A percentile compares a stretch with the other conserved stretches of the same genome.
phyloP scores from a whole-genome alignment of 2,888 invertebrate genomes.

The Tholera decimalis region DNA sequence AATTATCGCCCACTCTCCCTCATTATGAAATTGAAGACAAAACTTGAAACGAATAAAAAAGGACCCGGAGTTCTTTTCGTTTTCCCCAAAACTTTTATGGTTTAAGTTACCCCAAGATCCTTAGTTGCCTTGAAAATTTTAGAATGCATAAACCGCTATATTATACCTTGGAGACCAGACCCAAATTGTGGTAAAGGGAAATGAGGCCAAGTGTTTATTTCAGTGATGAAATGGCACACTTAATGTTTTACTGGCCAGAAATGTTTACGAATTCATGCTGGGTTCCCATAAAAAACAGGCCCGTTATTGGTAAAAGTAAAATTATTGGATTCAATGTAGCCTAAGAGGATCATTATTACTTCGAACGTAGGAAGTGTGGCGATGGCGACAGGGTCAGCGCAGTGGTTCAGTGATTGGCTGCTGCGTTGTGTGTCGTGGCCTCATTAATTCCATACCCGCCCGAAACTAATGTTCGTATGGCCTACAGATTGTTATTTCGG shows the following conservation, averaged over 20 bases:
- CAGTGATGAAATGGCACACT: conserved; percentile 42
- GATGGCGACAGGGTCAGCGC: too few species aligned
- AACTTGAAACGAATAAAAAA: conserved; percentile 34
- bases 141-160: conserved; percentile 46
- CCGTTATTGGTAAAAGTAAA: not conserved
- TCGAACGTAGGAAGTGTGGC: too few species aligned
- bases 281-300: not conserved
- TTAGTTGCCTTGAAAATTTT: conserved; percentile 28
- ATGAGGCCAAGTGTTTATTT: conserved; percentile 41
- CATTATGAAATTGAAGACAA: conserved; percentile 27
- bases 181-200: conserved; percentile 40
- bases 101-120: conserved; percentile 24
- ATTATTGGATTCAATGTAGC: too few species aligned
- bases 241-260: conserved; percentile 24
- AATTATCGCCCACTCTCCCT: conserved; percentile 22
- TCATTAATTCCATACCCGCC: too few species aligned
- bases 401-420: too few species aligned
- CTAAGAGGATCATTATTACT: not conserved
- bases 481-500: too few species aligned
- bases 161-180: conserved; percentile 37
- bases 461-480: too few species aligned
- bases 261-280: conserved; percentile 38
- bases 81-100: conserved; percentile 38
- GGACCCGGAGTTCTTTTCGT: conserved; percentile 9
- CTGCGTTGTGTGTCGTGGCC: too few species aligned